These are phyloP conservation scores for Cinclus cinclus DNA, from an alignment of 2,113 vertebrate genomes.

Conservation along the genomic window DNA sequence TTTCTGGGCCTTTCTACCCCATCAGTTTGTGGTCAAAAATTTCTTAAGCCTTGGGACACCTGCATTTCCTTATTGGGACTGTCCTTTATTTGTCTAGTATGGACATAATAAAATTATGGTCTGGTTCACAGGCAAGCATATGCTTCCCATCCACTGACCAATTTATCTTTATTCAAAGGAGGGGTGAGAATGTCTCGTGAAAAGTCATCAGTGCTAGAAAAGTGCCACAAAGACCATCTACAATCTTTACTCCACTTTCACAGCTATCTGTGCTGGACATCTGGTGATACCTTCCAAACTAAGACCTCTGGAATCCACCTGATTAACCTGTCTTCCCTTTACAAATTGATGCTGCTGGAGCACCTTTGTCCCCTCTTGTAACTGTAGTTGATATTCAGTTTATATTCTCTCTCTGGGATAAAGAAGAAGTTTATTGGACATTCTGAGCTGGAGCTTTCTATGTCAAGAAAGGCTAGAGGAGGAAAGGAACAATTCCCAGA, in stretches of 20 bases:
- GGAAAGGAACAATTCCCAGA: not conserved
- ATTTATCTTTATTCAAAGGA: not conserved
- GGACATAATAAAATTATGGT: not conserved
- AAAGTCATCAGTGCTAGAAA: not conserved
- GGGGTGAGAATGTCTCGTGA: not conserved
- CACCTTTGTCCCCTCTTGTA: not conserved
- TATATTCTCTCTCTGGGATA: not conserved
- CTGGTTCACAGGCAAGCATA: not conserved
- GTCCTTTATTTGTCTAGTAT: not conserved
- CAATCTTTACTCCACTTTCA: not conserved
- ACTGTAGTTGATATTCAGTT: not conserved
- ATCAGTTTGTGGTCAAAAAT: not conserved
- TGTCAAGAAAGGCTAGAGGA: not conserved
- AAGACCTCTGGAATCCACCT: not conserved
- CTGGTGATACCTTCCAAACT: not conserved
- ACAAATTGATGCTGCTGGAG: not conserved
- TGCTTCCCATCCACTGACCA: not conserved
- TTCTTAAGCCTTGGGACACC: not conserved
- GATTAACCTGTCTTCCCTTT: not conserved
- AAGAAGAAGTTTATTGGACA: not conserved
- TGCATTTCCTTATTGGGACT: not conserved
- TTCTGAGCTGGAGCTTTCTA: not conserved
- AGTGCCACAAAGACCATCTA: not conserved
- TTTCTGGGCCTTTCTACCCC: not conserved
- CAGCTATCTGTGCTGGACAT: not conserved